Percentiles rank a stretch among this genome's conserved stretches.
Conservation (phyloP, 2,113 vertebrate species). For the Boulengeromyrus knoepffleri region DNA sequence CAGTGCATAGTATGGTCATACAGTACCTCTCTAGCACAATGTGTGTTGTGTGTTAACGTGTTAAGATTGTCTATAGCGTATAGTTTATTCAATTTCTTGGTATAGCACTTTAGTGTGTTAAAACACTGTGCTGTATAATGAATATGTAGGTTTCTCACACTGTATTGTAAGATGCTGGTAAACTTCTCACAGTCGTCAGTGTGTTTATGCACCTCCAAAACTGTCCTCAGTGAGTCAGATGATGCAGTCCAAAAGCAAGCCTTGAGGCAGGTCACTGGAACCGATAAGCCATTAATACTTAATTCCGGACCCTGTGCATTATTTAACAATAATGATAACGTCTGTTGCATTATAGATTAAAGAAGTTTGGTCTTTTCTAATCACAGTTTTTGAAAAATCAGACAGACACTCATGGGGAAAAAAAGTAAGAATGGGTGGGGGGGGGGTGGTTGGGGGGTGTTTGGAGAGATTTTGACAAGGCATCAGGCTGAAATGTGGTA, state of each 20-base stretch:
- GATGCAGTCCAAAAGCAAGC: constrained; percentile 17
- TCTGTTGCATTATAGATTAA: constrained; percentile 65
- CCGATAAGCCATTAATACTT: constrained; percentile 65
- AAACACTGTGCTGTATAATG: background rate
- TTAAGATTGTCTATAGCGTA: background rate
- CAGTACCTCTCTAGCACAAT: background rate
- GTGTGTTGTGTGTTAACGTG: background rate
- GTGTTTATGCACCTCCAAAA: background rate
- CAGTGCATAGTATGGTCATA: background rate
- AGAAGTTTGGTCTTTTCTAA: constrained; percentile 42
- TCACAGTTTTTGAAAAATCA: constrained; percentile 43
- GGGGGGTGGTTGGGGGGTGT: background rate
- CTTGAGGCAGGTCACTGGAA: constrained; percentile 53
- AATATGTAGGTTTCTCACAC: background rate
- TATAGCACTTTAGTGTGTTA: background rate
- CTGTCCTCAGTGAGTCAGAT: background rate
- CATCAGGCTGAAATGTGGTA: background rate
- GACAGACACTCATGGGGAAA: background rate
- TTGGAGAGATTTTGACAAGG: background rate
- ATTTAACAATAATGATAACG: constrained; percentile 65
- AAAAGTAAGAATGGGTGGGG: background rate
- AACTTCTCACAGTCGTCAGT: background rate
- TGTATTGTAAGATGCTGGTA: background rate
- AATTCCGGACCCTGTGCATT: constrained; percentile 61
- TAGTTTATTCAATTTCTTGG: background rate